These are phyloP conservation scores for Drosophila kanekoi DNA, from an alignment of 2,888 invertebrate species.

Conservation along the genomic window DNA sequence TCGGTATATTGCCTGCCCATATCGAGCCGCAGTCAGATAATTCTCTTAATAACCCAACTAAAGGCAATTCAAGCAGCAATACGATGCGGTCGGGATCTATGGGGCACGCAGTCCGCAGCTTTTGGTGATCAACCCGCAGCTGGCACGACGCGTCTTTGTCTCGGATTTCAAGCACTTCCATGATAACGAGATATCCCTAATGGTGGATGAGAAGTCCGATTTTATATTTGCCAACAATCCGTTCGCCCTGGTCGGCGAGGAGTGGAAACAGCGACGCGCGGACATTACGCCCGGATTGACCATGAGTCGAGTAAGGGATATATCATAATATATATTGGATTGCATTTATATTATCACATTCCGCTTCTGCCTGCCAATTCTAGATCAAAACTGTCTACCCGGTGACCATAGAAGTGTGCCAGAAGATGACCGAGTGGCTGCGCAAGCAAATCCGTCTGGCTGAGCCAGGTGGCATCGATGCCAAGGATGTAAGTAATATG, in stretches of 20 bases:
- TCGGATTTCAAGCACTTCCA: slow-evolving; percentile 84
- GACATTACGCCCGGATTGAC: slow-evolving; percentile 86
- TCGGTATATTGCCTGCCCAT: slow-evolving; percentile 64
- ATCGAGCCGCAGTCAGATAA: too few relatives aligned
- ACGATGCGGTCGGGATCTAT: slow-evolving; percentile 85
- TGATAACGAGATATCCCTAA: slow-evolving; percentile 71
- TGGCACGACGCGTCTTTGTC: slow-evolving; percentile 83
- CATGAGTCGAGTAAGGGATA: slow-evolving; percentile 84
- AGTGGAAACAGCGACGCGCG: slow-evolving; percentile 86
- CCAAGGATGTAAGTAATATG: slow-evolving; percentile 81
- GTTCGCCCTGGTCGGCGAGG: slow-evolving; percentile 85
- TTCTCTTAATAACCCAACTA: neutral
- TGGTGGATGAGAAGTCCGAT: slow-evolving; percentile 84
- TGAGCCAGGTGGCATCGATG: slow-evolving; percentile 83
- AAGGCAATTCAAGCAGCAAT: slow-evolving; percentile 60
- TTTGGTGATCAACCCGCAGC: slow-evolving; percentile 82
- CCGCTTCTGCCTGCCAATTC: neutral
- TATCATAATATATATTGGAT: neutral
- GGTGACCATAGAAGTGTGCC: slow-evolving; percentile 85
- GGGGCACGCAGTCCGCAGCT: slow-evolving; percentile 81
- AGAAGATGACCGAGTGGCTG: slow-evolving; percentile 84
- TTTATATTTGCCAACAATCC: slow-evolving; percentile 86
- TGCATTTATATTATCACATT: too few relatives aligned
- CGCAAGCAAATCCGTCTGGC: slow-evolving; percentile 71
- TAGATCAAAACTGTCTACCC: slow-evolving; percentile 86